Conservation (phyloP, 2,888 invertebrate genomes). For the Chaitophorus viminalis region DNA sequence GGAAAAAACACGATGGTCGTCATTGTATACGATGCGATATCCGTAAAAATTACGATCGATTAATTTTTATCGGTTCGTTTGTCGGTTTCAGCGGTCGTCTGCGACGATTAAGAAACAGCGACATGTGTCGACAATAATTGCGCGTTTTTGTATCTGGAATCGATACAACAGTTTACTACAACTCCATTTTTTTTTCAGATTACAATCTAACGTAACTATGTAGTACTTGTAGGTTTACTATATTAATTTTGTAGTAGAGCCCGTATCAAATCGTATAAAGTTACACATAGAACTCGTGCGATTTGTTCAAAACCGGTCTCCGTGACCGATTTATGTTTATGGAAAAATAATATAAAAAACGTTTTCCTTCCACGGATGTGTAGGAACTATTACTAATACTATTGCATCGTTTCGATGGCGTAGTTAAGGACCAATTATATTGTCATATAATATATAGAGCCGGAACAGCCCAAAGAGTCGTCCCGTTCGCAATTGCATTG, state of each 20-base stretch:
- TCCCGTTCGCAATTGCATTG: neutral
- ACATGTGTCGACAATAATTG: neutral
- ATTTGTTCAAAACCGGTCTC: neutral
- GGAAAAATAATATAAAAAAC: neutral
- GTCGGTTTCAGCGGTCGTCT: conserved; percentile 25
- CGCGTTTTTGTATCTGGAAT: neutral
- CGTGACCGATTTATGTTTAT: neutral
- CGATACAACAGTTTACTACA: no score
- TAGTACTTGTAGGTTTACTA: no score
- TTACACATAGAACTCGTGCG: neutral
- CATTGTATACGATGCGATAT: neutral
- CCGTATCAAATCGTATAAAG: no score
- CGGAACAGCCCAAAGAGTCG: neutral
- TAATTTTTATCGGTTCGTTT: conserved; percentile 51
- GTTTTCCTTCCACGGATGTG: neutral
- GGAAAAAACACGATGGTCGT: neutral
- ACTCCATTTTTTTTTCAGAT: neutral
- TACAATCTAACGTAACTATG: no score
- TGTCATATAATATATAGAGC: no score
- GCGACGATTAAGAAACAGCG: neutral
- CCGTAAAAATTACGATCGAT: conserved; percentile 36
- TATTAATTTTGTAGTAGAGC: neutral
- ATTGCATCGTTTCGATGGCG: neutral
- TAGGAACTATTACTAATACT: neutral
- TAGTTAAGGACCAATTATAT: neutral